Evolutionary conservation across 2,888 invertebrate genomes (phyloP).

Genomic region (Miltochrista miniata): DNA sequence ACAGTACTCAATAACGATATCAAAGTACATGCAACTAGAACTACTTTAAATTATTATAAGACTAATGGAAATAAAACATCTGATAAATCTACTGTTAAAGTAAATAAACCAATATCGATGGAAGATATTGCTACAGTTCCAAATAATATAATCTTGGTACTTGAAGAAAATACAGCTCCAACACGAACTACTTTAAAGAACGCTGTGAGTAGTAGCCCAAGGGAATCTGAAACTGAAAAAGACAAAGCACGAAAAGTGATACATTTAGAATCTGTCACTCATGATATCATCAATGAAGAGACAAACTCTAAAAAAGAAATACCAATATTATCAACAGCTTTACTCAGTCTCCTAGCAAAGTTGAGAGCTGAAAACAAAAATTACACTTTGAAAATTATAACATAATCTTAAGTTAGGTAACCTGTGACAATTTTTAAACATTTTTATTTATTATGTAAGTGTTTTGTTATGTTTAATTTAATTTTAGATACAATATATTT

Average conservation of each 20-base stretch:
- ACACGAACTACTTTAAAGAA: neutral
- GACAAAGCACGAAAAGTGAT: neutral
- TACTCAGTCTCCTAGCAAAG: neutral
- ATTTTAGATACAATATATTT: constrained; percentile 5
- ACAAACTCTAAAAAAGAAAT: neutral
- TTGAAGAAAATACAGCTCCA: neutral
- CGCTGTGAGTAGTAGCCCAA: neutral
- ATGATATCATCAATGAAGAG: neutral
- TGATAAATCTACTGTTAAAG: neutral
- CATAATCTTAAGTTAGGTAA: neutral
- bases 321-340: neutral
- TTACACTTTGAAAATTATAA: neutral
- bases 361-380: neutral
- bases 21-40: neutral
- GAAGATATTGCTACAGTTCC: neutral
- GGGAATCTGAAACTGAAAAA: neutral
- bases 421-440: neutral
- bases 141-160: neutral
- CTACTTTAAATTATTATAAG: neutral
- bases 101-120: neutral
- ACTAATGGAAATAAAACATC: neutral
- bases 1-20: neutral
- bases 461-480: constrained; percentile 1
- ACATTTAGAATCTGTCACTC: neutral
- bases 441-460: neutral